phyloP scores from a whole-genome alignment of 2,113 vertebrate genomes.

The Sylvicapra grimmia region DNA sequence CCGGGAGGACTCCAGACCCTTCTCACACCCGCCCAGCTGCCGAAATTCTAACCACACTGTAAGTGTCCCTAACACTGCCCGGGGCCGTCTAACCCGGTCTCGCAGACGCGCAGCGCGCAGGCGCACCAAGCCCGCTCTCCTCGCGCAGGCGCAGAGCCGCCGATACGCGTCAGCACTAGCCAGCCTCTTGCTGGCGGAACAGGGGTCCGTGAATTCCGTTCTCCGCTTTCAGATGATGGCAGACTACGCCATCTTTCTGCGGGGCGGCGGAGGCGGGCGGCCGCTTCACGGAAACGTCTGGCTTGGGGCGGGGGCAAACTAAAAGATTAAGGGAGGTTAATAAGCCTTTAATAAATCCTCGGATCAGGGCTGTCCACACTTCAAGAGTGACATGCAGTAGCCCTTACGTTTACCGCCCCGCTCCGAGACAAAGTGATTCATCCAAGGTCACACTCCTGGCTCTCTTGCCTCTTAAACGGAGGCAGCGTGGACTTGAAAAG shows the following conservation, averaged over 20 bases:
- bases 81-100: fast-evolving
- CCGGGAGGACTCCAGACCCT: background rate
- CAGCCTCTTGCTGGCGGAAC: background rate
- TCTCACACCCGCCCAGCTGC: background rate
- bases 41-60: background rate
- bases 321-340: background rate
- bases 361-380: background rate
- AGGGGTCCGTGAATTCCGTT: fast-evolving
- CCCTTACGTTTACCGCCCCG: background rate
- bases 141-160: slow-evolving; percentile 51
- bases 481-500: background rate
- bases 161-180: slow-evolving; percentile 57
- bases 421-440: background rate
- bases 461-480: background rate
- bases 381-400: background rate
- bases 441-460: background rate
- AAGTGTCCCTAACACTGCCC: fast-evolving
- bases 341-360: background rate
- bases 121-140: background rate
- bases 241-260: background rate
- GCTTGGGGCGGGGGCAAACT: background rate
- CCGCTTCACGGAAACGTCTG: fast-evolving
- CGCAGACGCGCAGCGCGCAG: background rate
- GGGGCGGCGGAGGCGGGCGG: fast-evolving
- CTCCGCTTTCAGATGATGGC: background rate